A percentile compares a stretch with the other conserved stretches of the same genome.
phyloP scores from a whole-genome alignment of 2,888 invertebrate genomes.

The Coelogynopora nodosa region DNA sequence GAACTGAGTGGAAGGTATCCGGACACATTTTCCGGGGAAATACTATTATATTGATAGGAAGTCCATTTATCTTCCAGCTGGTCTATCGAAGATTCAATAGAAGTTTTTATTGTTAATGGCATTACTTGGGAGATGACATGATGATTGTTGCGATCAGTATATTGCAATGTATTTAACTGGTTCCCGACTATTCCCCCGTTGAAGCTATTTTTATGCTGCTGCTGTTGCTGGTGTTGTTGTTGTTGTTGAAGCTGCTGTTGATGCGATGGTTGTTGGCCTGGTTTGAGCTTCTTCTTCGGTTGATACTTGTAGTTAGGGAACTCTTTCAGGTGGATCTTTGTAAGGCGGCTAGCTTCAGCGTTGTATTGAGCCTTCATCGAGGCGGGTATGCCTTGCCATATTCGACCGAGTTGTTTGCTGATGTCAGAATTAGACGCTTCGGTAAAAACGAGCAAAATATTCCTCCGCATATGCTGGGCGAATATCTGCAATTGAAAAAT shows the following conservation, averaged over 20 bases:
- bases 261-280: not conserved
- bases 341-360: slow-evolving; percentile 38
- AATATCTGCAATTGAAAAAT: too few species aligned
- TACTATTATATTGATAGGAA: not conserved
- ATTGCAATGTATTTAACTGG: not conserved
- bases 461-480: slow-evolving; percentile 42
- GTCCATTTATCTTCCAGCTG: not conserved
- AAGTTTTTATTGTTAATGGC: not conserved
- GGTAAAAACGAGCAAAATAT: slow-evolving; percentile 35
- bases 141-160: not conserved
- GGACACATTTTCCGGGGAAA: not conserved
- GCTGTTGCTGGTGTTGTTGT: not conserved
- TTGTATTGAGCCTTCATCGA: slow-evolving; percentile 36
- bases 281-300: slow-evolving; percentile 40
- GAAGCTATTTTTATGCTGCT: not conserved
- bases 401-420: slow-evolving; percentile 43
- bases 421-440: slow-evolving; percentile 44
- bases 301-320: slow-evolving; percentile 45
- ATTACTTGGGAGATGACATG: not conserved
- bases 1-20: not conserved
- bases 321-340: slow-evolving; percentile 34
- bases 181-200: not conserved
- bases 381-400: slow-evolving; percentile 36
- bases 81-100: not conserved
- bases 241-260: not conserved